These are phyloP conservation scores for Synanthedon tipuliformis DNA, from an alignment of 2,888 invertebrate species.

Conservation along the genomic window DNA sequence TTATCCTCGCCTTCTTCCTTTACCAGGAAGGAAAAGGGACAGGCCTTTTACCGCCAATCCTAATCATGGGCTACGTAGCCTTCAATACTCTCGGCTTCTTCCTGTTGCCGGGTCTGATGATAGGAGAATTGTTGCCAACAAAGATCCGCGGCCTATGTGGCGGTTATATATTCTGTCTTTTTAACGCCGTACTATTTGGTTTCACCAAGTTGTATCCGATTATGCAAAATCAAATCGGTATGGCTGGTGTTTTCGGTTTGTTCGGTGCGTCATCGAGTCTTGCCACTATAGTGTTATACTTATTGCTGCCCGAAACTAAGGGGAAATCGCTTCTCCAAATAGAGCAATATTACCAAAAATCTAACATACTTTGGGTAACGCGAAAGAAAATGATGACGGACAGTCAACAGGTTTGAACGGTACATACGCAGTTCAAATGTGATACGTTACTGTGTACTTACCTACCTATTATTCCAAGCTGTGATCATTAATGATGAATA, in stretches of 20 bases:
- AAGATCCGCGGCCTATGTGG: conserved; percentile 80
- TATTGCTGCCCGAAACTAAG: conserved; percentile 81
- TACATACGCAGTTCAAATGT: not conserved
- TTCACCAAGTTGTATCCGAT: conserved; percentile 78
- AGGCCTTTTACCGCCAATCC: conserved; percentile 32
- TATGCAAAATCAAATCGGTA: conserved; percentile 71
- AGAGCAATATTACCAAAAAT: conserved; percentile 80
- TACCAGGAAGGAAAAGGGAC: conserved; percentile 24
- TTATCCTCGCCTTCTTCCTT: conserved; percentile 61
- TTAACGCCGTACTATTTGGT: conserved; percentile 76
- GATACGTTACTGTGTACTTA: not conserved
- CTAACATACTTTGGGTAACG: conserved; percentile 73
- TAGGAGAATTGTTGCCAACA: conserved; percentile 80
- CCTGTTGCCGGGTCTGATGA: conserved; percentile 80
- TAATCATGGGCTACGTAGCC: conserved; percentile 77
- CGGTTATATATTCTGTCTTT: conserved; percentile 78
- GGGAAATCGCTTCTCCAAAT: conserved; percentile 78
- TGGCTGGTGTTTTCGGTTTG: conserved; percentile 77
- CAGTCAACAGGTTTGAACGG: conserved; percentile 25
- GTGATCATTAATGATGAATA: no score
- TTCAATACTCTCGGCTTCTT: conserved; percentile 80
- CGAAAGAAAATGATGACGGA: conserved; percentile 41
- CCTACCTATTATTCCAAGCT: not conserved
- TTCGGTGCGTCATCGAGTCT: conserved; percentile 74
- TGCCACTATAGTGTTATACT: conserved; percentile 74